phyloP scores from a whole-genome alignment of 2,888 invertebrate species.

The Agrotis clavis region DNA sequence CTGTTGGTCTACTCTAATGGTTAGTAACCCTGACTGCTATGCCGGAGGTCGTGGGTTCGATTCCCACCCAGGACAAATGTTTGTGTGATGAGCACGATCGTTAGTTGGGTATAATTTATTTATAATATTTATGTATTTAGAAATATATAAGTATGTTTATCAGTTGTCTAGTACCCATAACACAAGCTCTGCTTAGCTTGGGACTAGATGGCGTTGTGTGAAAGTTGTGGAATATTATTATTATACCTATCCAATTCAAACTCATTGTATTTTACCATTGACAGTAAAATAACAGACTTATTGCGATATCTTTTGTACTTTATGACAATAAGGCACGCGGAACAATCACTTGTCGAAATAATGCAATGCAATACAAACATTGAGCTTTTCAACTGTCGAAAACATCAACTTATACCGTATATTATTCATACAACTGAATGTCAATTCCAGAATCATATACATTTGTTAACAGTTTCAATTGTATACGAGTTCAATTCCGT shows the following conservation, averaged over 20 bases:
- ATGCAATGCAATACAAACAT: neutral
- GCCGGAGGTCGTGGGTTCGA: too few species aligned
- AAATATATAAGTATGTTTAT: too few species aligned
- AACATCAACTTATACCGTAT: slow-evolving; percentile 1
- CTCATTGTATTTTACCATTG: neutral
- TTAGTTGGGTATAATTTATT: too few species aligned
- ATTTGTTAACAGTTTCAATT: neutral
- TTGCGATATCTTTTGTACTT: neutral
- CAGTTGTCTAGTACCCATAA: too few species aligned
- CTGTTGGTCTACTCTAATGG: too few species aligned
- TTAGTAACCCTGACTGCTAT: too few species aligned
- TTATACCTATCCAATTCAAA: neutral
- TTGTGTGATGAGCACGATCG: too few species aligned
- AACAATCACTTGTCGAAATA: slow-evolving; percentile 10
- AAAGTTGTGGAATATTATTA: too few species aligned
- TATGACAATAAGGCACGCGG: neutral
- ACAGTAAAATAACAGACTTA: neutral
- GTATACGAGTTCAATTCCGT: neutral
- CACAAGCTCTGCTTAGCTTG: too few species aligned
- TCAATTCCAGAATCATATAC: neutral
- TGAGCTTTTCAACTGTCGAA: slow-evolving; percentile 23
- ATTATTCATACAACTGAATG: neutral
- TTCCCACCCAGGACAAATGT: too few species aligned
- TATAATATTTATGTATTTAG: too few species aligned
- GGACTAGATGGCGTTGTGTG: too few species aligned